A percentile compares a stretch with the other conserved stretches of the same genome.
Conservation (phyloP, 2,797 vertebrate genomes). For the Lycodopsis pacificus region DNA sequence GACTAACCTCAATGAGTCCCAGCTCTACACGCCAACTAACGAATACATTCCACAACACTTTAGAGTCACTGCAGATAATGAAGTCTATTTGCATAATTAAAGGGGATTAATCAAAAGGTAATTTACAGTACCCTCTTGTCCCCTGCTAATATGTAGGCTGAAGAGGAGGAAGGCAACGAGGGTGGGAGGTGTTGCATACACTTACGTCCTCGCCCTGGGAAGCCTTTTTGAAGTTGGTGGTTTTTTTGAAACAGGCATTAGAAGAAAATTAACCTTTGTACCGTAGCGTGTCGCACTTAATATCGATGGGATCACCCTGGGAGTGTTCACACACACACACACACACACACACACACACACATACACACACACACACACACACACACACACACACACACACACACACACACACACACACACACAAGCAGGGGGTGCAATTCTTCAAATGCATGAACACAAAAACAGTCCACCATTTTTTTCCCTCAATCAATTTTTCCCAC, state of each 20-base stretch:
- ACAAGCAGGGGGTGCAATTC: conserved; percentile 31
- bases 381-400: no score
- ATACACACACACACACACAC: neutral
- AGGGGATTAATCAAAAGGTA: conserved; percentile 80
- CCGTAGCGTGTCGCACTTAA: conserved; percentile 44
- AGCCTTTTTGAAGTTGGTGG: conserved; percentile 58
- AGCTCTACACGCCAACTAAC: conserved; percentile 62
- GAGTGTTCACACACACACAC: neutral
- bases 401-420: neutral
- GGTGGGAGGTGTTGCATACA: conserved; percentile 45
- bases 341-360: neutral
- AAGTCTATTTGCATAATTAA: conserved; percentile 83
- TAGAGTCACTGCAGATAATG: conserved; percentile 73
- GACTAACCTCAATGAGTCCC: conserved; percentile 62
- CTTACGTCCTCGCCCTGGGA: conserved; percentile 59
- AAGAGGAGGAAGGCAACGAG: conserved; percentile 31
- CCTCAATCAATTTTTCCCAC: conserved; percentile 61
- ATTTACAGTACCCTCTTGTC: conserved; percentile 76
- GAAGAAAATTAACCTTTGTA: conserved; percentile 67
- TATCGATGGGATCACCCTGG: conserved; percentile 42
- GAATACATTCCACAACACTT: conserved; percentile 73
- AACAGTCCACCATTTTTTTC: conserved; percentile 59
- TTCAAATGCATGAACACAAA: conserved; percentile 43
- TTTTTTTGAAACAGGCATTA: conserved; percentile 64
- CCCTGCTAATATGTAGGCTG: conserved; percentile 53